Evolutionary conservation across 2,113 vertebrate genomes (phyloP).

Genomic region (Circaetus gallicus): DNA sequence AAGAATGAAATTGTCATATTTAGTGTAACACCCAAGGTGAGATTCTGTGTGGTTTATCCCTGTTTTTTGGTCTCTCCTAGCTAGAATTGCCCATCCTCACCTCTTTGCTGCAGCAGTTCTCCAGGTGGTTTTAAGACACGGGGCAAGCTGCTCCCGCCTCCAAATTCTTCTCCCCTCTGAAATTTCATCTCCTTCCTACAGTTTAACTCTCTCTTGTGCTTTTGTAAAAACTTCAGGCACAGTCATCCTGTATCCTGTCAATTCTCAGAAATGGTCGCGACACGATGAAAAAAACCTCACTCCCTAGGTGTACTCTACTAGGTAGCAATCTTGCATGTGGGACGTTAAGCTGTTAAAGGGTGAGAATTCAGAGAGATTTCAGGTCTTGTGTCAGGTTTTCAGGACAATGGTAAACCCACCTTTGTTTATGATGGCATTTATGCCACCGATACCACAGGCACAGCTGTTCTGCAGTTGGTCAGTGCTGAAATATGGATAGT

Average conservation of each 20-base stretch:
- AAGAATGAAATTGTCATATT: not conserved
- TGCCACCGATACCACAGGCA: not conserved
- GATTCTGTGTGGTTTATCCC: not conserved
- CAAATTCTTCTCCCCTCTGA: not conserved
- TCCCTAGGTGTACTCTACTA: not conserved
- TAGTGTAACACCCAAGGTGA: not conserved
- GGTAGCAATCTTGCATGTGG: not conserved
- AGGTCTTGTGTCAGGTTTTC: not conserved
- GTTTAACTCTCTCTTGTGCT: not conserved
- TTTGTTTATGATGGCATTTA: not conserved
- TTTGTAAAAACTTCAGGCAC: not conserved
- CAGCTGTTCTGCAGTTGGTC: not conserved
- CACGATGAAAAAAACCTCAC: not conserved
- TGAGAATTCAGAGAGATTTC: not conserved
- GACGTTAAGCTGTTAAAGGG: not conserved
- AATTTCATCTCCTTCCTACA: not conserved
- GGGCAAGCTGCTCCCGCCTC: not conserved
- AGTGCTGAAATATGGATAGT: not conserved
- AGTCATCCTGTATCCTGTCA: not conserved
- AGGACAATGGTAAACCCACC: not conserved
- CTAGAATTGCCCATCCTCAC: not conserved
- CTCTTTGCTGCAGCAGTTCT: not conserved
- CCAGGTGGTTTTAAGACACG: not conserved
- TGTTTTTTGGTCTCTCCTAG: not conserved
- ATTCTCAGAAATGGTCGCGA: not conserved